Evolutionary conservation across 92 coral and sea anemone genomes (phyloP).

Genomic region (Palythoa grandis): DNA sequence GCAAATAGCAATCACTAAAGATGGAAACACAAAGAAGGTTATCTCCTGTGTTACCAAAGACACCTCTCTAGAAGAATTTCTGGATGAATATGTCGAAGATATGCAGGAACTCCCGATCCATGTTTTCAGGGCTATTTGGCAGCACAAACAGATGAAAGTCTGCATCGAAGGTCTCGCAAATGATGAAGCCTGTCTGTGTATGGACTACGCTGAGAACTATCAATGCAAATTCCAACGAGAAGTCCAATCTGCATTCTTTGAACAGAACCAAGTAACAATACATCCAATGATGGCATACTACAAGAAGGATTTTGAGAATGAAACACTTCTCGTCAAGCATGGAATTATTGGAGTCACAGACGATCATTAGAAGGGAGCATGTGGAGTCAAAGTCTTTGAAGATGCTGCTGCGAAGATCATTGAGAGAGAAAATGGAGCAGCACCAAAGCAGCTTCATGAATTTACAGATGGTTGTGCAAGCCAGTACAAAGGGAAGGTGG

Average conservation of each 20-base stretch:
- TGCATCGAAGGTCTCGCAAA: conserved; percentile 19
- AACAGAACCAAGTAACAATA: conserved; percentile 46
- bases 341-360: conserved; percentile 48
- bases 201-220: conserved; percentile 43
- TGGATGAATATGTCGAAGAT: conserved; percentile 16
- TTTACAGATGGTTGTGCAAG: conserved; percentile 55
- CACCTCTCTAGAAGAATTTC: conserved; percentile 29
- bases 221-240: conserved; percentile 28
- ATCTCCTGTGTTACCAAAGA: conserved; percentile 39
- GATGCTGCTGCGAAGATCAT: conserved; percentile 35
- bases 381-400: conserved; percentile 46
- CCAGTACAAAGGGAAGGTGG: conserved; percentile 42
- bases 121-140: conserved; percentile 39
- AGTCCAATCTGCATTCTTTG: conserved; percentile 6
- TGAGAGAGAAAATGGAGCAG: conserved; percentile 45
- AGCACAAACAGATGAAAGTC: conserved; percentile 44
- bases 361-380: conserved; percentile 52
- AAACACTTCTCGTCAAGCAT: conserved; percentile 47
- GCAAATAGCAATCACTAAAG: conserved; percentile 23
- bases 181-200: conserved; percentile 32
- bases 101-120: conserved; percentile 24
- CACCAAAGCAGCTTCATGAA: conserved; percentile 20
- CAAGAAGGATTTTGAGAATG: conserved; percentile 41
- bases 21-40: conserved; percentile 29
- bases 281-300: conserved; percentile 56